Conservation (phyloP, 2,113 vertebrate species). For the Antechinus stuartii region DNA sequence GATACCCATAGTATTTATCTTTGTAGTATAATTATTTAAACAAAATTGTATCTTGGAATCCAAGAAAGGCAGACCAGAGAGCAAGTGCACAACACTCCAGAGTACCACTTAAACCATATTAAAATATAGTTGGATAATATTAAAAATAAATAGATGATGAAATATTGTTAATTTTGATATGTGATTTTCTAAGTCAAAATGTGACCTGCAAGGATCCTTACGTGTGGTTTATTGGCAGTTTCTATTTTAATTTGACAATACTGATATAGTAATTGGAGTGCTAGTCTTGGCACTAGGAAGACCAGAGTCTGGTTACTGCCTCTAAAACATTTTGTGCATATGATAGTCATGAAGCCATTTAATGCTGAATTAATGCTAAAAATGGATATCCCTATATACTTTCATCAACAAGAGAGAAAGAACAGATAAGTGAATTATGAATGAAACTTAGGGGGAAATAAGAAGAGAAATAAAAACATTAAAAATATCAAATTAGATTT, state of each 20-base stretch:
- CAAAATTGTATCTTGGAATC: neutral
- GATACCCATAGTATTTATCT: neutral
- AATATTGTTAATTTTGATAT: neutral
- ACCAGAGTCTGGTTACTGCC: neutral
- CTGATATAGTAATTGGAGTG: neutral
- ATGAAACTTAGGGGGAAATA: neutral
- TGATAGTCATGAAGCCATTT: neutral
- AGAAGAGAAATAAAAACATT: neutral
- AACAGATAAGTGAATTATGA: neutral
- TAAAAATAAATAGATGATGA: neutral
- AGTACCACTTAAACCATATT: neutral
- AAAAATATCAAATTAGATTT: neutral
- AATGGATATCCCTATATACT: neutral
- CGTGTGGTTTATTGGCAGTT: neutral
- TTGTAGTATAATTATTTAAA: neutral
- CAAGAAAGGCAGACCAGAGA: neutral
- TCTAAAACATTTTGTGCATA: neutral
- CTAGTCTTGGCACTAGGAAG: neutral
- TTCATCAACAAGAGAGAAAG: neutral
- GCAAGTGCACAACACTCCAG: neutral
- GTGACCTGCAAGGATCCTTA: neutral
- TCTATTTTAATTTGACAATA: neutral
- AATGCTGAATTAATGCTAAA: neutral
- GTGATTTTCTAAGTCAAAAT: neutral
- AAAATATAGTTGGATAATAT: neutral